Evolutionary conservation across 2,888 invertebrate genomes (phyloP).

Genomic region (Cremastinae sp.): DNA sequence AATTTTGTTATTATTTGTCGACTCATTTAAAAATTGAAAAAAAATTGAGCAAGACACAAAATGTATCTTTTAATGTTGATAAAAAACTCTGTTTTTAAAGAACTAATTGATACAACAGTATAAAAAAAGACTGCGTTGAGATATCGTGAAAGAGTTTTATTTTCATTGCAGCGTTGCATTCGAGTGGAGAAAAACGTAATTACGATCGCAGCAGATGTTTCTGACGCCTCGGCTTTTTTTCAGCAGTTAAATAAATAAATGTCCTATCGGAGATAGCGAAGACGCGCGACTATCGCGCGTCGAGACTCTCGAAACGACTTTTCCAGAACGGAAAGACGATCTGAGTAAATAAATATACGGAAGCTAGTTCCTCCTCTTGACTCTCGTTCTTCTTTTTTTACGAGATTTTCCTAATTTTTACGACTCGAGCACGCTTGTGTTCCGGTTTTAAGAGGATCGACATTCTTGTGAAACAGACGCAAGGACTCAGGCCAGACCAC

Average conservation of each 20-base stretch:
- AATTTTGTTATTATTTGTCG: too few species aligned
- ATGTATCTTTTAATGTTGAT: too few species aligned
- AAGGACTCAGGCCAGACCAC: conserved; percentile 22
- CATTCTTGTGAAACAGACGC: conserved; percentile 17
- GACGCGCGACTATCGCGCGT: conserved; percentile 6
- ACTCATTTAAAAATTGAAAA: too few species aligned
- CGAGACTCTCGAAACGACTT: conserved; percentile 7
- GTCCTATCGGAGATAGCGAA: not conserved
- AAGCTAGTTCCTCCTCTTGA: conserved; percentile 18
- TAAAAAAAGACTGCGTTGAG: too few species aligned
- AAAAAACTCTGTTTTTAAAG: too few species aligned
- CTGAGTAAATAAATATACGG: conserved; percentile 43
- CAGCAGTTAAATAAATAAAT: not conserved
- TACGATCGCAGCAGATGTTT: not conserved
- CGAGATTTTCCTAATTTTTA: conserved; percentile 17
- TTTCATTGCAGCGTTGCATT: too few species aligned
- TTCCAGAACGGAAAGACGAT: conserved; percentile 25
- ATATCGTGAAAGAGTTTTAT: too few species aligned
- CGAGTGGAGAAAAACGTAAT: not conserved
- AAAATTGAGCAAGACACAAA: too few species aligned
- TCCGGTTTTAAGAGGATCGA: conserved; percentile 5
- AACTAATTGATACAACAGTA: too few species aligned
- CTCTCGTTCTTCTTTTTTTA: conserved; percentile 2
- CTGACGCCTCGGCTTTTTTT: conserved; percentile 3
- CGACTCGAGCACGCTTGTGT: conserved; percentile 1